These are phyloP conservation scores for Cistogaster globosa DNA, from an alignment of 2,888 invertebrate genomes.

Conservation along the genomic window DNA sequence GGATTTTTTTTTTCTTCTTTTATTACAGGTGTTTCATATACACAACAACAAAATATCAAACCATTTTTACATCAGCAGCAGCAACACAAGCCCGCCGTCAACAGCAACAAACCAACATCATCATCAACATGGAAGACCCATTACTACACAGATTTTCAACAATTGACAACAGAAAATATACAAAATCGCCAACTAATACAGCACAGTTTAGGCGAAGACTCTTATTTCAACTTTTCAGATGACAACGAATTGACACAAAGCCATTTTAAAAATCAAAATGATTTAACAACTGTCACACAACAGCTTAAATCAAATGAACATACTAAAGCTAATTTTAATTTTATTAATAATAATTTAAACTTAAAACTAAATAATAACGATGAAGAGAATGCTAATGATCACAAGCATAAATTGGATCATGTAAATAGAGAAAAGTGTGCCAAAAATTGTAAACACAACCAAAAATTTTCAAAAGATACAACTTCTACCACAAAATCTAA, in stretches of 20 bases:
- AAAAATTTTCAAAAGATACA: conserved; percentile 45
- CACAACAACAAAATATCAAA: conserved; percentile 80
- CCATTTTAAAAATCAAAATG: conserved; percentile 28
- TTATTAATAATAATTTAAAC: conserved; percentile 49
- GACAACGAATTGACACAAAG: conserved; percentile 73
- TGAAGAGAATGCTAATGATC: not conserved
- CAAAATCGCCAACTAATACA: conserved; percentile 32
- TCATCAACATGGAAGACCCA: conserved; percentile 74
- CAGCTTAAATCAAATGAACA: conserved; percentile 48
- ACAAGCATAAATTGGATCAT: conserved; percentile 42
- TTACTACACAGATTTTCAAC: conserved; percentile 32
- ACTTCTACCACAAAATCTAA: conserved; percentile 50
- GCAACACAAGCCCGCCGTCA: conserved; percentile 62
- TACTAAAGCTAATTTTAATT: conserved; percentile 32
- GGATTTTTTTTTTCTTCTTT: conserved; percentile 2
- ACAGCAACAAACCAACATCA: conserved; percentile 57
- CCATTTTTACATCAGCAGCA: conserved; percentile 75
- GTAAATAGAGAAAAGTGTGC: conserved; percentile 75
- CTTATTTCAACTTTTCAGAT: conserved; percentile 71
- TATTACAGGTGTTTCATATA: conserved; percentile 79
- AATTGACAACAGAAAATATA: conserved; percentile 36
- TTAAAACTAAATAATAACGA: conserved; percentile 30
- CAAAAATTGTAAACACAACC: conserved; percentile 75
- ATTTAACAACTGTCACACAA: conserved; percentile 32
- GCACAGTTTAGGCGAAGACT: conserved; percentile 54